Evolutionary conservation across 1,140 invertebrate species (phyloP).

Genomic region (Drosophila murphyi): DNA sequence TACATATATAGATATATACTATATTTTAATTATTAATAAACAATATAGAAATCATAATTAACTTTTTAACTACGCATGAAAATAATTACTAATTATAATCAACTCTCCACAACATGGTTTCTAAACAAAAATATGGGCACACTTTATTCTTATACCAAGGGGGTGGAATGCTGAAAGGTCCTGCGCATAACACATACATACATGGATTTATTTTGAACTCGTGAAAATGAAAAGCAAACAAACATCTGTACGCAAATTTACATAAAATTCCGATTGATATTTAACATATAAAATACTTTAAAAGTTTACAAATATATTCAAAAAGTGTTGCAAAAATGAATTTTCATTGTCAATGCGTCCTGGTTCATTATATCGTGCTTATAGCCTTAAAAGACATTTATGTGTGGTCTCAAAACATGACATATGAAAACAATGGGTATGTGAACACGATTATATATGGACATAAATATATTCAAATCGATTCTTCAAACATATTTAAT

Average conservation of each 20-base stretch:
- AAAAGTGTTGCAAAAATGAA: conserved; percentile 12
- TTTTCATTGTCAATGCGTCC: conserved; percentile 3
- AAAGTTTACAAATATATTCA: neutral
- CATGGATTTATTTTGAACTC: neutral
- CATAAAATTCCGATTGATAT: neutral
- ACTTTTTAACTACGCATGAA: neutral
- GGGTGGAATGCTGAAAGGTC: conserved; percentile 22
- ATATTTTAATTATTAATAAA: too few species aligned
- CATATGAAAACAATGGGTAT: conserved; percentile 40
- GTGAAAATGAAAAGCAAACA: conserved; percentile 16
- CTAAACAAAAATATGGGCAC: conserved; percentile 12
- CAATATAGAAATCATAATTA: too few species aligned
- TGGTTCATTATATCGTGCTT: conserved; percentile 7
- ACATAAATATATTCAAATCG: neutral
- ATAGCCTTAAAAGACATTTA: conserved; percentile 7
- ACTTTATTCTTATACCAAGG: neutral
- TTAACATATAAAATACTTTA: neutral
- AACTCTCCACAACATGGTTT: neutral
- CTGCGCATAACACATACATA: conserved; percentile 19
- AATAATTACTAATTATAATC: neutral
- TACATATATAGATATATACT: too few species aligned
- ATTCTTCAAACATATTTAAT: neutral
- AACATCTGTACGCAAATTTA: conserved; percentile 4
- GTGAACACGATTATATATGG: neutral
- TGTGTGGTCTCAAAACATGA: conserved; percentile 6